Evolutionary conservation across 2,113 vertebrate genomes (phyloP), one percentile per base, ranked within the genome.

Genomic region (Centrocercus urophasianus): DNA sequence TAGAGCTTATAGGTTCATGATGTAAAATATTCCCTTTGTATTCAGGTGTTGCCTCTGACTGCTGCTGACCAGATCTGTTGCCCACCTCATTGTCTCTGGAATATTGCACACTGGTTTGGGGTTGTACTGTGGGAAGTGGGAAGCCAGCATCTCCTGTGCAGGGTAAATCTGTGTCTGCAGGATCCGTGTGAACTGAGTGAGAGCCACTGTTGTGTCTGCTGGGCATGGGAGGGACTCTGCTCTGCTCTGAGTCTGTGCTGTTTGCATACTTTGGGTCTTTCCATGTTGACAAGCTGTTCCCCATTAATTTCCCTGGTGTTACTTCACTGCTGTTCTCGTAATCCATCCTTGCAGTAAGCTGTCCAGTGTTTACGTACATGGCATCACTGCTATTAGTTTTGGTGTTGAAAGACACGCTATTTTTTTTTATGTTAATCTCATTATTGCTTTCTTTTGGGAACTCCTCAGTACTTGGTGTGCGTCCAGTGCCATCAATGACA

Each of bases 311-410:
- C 48, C 47, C 30, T 12, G 38, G 45, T 6, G 3, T 24, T 48
- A 36, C 7, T 77, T 75, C 52, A 11, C 27, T 57, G 22, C 11
- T 40, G 20, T 45, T 48, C 40, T 54, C 10, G 20, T 30, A 54
- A 42, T 83, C n/a, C 2, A 0, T 74, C 32, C 25, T 73, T 28
- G 28, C 43, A 40, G 83, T 74, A 57, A 14, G 11, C 1, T 17
- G 30, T 11, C 45, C 4, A 38, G 24, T 3, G 2, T 80, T 10
- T 24, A 1, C 24, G 3, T 28, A 42, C 47, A 28, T 28, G 3
- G 24, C 6, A 60, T 16, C 45, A 52, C 13, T 1, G 1, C 1
- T 13, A 24, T 0, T 15, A 66, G 50, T 50, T 13, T 4, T 27
- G 61, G 18, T 69, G 32, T 52, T 32, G 45, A 79, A 69, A 81